phyloP scores from a whole-genome alignment of 2,113 vertebrate species.

The Platanista minor region DNA sequence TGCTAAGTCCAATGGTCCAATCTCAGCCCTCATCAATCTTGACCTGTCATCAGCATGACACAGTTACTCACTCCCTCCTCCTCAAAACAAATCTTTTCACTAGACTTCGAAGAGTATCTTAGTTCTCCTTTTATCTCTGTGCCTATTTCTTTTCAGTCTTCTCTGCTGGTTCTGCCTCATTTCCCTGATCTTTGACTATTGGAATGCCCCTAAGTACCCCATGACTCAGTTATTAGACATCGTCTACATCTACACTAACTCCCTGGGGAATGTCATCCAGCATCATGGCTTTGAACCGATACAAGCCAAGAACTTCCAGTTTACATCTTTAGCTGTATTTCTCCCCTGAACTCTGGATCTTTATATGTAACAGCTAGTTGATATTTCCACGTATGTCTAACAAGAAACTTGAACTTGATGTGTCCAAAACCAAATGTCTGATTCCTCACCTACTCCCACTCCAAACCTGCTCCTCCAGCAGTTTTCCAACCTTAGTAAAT shows the following conservation, averaged over 20 bases:
- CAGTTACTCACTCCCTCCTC: not conserved
- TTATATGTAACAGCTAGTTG: not conserved
- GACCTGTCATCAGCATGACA: not conserved
- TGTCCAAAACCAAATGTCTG: not conserved
- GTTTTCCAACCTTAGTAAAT: not conserved
- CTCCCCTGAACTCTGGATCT: not conserved
- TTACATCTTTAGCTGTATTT: not conserved
- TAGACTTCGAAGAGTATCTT: not conserved
- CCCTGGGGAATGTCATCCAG: not conserved
- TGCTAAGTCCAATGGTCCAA: not conserved
- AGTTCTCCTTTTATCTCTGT: not conserved
- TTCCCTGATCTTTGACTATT: not conserved
- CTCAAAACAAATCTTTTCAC: not conserved
- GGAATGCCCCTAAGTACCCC: not conserved
- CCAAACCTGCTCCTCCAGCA: not conserved
- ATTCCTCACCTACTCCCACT: not conserved
- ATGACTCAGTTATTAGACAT: not conserved
- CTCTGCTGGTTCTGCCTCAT: not conserved
- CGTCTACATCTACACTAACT: not conserved
- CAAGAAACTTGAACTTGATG: not conserved
- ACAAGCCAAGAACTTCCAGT: not conserved
- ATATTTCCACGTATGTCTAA: not conserved
- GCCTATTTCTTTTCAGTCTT: not conserved
- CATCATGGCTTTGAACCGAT: not conserved
- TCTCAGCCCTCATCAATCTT: not conserved